Conservation (phyloP, 2,888 invertebrate species). For the Keiferia lycopersicella region DNA sequence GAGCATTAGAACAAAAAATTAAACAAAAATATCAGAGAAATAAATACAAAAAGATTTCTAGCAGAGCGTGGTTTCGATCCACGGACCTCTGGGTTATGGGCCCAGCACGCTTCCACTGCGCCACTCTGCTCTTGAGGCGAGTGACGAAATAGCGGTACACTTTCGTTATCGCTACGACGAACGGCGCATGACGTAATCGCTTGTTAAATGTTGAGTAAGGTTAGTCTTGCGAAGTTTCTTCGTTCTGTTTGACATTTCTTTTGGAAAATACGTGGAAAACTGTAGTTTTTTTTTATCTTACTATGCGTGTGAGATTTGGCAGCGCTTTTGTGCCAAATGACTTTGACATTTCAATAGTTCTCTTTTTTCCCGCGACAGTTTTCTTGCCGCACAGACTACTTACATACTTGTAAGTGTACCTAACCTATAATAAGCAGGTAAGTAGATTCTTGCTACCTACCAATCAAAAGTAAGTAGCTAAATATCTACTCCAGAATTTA, state of each 20-base stretch:
- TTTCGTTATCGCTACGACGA: neutral
- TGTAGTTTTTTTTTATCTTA: neutral
- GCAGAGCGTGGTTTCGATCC: slow-evolving; percentile 94
- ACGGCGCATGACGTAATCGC: slow-evolving; percentile 15
- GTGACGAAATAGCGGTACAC: slow-evolving; percentile 40
- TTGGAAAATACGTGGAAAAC: neutral
- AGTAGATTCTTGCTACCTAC: too few species aligned
- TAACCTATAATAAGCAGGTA: too few species aligned
- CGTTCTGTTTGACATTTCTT: neutral
- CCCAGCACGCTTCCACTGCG: slow-evolving; percentile 90
- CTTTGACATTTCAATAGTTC: too few species aligned
- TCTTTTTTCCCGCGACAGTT: too few species aligned
- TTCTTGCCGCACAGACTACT: too few species aligned
- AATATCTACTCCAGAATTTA: too few species aligned
- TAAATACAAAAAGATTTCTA: slow-evolving; percentile 61
- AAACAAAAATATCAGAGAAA: slow-evolving; percentile 31
- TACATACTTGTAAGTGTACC: too few species aligned
- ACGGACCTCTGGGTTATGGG: slow-evolving; percentile 95
- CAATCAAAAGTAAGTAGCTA: too few species aligned
- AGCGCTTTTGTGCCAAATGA: too few species aligned
- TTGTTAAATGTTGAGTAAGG: neutral
- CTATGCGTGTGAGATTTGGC: too few species aligned
- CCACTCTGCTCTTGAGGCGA: slow-evolving; percentile 82
- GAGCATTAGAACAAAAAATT: slow-evolving; percentile 23
- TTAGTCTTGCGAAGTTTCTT: neutral